Evolutionary conservation across 2,797 vertebrate species (phyloP).

Genomic region (Rhadinocentrus ornatus): DNA sequence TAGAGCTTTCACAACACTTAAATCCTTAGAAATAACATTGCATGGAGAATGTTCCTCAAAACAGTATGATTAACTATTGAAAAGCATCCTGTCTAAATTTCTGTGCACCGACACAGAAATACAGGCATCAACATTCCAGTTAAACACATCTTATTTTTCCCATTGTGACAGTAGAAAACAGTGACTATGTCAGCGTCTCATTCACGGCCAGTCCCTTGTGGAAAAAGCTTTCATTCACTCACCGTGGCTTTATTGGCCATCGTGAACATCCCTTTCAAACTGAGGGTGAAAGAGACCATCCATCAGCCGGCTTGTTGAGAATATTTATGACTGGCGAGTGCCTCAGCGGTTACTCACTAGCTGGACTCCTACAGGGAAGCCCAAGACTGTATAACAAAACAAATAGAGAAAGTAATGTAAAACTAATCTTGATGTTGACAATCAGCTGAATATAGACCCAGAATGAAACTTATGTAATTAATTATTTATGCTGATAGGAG

Average conservation of each 20-base stretch:
- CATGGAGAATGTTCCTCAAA: neutral
- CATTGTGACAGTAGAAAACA: slow-evolving; percentile 52
- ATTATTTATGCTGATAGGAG: no score
- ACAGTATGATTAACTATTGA: neutral
- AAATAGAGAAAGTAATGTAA: slow-evolving; percentile 33
- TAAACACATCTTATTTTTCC: slow-evolving; percentile 51
- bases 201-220: slow-evolving; percentile 53
- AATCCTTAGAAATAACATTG: neutral
- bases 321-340: slow-evolving; percentile 77
- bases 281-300: slow-evolving; percentile 63
- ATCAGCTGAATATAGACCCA: slow-evolving; percentile 6
- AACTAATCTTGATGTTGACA: slow-evolving; percentile 35
- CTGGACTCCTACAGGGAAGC: slow-evolving; percentile 57
- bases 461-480: no score
- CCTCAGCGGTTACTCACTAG: slow-evolving; percentile 68
- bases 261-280: slow-evolving; percentile 68
- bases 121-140: slow-evolving; percentile 10
- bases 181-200: slow-evolving; percentile 59
- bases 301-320: slow-evolving; percentile 76
- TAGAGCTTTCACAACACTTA: neutral
- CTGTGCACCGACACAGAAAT: slow-evolving; percentile 30
- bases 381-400: slow-evolving; percentile 47
- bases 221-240: slow-evolving; percentile 60
- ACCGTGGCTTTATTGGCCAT: slow-evolving; percentile 53
- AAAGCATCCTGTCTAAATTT: slow-evolving; percentile 43